Evolutionary conservation across 2,888 invertebrate species (phyloP).

Genomic region (Dysmachus trigonus): DNA sequence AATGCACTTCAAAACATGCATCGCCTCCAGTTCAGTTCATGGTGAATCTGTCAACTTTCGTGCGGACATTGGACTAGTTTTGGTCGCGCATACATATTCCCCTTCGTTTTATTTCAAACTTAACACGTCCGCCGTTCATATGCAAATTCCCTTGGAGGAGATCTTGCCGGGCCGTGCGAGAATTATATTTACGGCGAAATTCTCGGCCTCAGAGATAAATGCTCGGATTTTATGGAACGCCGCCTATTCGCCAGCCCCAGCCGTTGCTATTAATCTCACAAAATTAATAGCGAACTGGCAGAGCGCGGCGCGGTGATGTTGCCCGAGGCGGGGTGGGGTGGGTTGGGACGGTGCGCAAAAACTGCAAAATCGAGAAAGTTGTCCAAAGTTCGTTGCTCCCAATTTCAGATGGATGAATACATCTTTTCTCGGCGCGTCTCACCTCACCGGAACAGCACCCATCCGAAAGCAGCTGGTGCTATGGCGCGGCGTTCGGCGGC

Average conservation of each 20-base stretch:
- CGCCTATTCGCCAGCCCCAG: background rate
- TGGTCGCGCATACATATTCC: background rate
- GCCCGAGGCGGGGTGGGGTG: background rate
- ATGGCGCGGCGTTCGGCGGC: no score
- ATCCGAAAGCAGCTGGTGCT: background rate
- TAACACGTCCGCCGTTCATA: slow-evolving; percentile 16
- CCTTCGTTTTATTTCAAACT: background rate
- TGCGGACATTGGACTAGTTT: slow-evolving; percentile 25
- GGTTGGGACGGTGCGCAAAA: background rate
- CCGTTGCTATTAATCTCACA: slow-evolving; percentile 12
- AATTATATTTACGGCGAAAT: slow-evolving; percentile 15
- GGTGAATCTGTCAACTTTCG: slow-evolving; percentile 16
- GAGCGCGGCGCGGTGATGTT: background rate
- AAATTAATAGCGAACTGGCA: slow-evolving; percentile 17
- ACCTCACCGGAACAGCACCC: background rate
- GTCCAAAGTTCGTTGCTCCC: slow-evolving; percentile 35
- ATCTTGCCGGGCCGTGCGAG: background rate
- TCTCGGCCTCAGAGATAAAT: slow-evolving; percentile 10
- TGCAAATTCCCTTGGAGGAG: slow-evolving; percentile 22
- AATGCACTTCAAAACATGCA: slow-evolving; percentile 15
- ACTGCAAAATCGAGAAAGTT: slow-evolving; percentile 37
- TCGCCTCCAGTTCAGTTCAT: slow-evolving; percentile 20
- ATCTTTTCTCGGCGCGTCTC: background rate
- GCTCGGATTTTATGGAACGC: slow-evolving; percentile 11
- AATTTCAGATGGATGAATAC: slow-evolving; percentile 24